Percentiles rank a stretch among this genome's conserved stretches.
phyloP scores from a whole-genome alignment of 2,113 vertebrate species.

The Lagopus muta region DNA sequence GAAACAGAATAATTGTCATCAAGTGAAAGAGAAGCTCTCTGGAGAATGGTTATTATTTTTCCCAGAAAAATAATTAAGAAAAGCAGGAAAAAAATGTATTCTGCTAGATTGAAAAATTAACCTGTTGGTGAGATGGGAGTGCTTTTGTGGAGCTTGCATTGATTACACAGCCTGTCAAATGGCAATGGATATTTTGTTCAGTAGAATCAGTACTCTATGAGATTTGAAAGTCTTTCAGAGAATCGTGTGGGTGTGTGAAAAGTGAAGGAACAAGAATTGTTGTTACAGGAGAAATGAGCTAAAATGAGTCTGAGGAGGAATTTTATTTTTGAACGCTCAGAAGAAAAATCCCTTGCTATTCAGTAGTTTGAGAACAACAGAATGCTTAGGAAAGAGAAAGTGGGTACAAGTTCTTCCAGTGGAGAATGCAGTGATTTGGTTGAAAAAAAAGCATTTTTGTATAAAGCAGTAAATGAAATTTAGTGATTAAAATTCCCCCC shows the following conservation, averaged over 20 bases:
- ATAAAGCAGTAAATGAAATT: slow-evolving; percentile 17
- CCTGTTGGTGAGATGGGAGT: background rate
- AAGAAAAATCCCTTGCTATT: slow-evolving; percentile 41
- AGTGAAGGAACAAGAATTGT: slow-evolving; percentile 38
- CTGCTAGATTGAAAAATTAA: slow-evolving; percentile 28
- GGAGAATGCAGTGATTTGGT: background rate
- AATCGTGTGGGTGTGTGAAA: slow-evolving; percentile 35
- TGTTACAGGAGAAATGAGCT: slow-evolving; percentile 23
- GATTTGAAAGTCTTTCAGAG: slow-evolving; percentile 34
- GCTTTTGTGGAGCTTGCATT: background rate
- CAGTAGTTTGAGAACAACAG: slow-evolving; percentile 1
- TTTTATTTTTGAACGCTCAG: slow-evolving; percentile 49
- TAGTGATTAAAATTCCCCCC: background rate
- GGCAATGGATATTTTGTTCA: slow-evolving; percentile 19
- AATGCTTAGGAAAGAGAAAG: background rate
- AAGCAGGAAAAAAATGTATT: background rate
- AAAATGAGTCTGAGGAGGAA: slow-evolving; percentile 45
- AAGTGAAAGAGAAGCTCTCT: background rate
- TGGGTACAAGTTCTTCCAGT: background rate
- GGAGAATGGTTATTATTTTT: slow-evolving; percentile 15
- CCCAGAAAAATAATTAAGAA: slow-evolving; percentile 1
- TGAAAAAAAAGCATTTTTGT: background rate
- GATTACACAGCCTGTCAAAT: slow-evolving; percentile 31
- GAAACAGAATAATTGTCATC: background rate
- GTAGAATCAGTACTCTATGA: background rate